A percentile compares a stretch with the other conserved stretches of the same genome.
Conservation (phyloP, 2,888 invertebrate genomes). For the Sphaerophoria rueppellii region DNA sequence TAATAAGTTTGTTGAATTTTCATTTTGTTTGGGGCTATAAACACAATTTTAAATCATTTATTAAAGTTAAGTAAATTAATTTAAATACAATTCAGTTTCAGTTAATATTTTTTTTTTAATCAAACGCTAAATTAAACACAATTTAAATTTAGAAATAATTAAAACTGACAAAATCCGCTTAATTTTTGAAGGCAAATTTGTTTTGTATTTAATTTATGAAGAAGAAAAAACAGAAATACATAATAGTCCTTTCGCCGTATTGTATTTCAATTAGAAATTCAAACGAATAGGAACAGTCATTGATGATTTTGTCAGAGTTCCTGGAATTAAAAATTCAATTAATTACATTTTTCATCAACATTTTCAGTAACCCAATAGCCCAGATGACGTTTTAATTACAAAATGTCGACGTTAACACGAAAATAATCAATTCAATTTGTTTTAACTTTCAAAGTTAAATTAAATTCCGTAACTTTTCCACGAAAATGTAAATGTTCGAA, state of each 20-base stretch:
- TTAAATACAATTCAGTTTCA: neutral
- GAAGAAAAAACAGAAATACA: neutral
- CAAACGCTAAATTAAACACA: neutral
- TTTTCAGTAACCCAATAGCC: neutral
- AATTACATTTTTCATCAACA: constrained; percentile 7
- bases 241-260: neutral
- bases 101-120: too few relatives aligned
- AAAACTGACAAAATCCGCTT: too few relatives aligned
- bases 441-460: neutral
- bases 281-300: neutral
- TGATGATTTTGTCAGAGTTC: constrained; percentile 42
- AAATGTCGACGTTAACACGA: neutral
- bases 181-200: too few relatives aligned
- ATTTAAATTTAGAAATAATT: too few relatives aligned
- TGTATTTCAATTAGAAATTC: constrained; percentile 35
- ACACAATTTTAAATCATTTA: neutral
- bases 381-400: neutral
- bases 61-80: neutral
- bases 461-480: too few relatives aligned
- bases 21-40: neutral
- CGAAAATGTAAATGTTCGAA: too few relatives aligned
- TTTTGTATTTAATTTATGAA: neutral
- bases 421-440: neutral
- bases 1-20: constrained; percentile 13
- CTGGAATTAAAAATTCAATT: constrained; percentile 29